Conservation (phyloP, 1,140 invertebrate species). For the Eulimnadia texana region DNA sequence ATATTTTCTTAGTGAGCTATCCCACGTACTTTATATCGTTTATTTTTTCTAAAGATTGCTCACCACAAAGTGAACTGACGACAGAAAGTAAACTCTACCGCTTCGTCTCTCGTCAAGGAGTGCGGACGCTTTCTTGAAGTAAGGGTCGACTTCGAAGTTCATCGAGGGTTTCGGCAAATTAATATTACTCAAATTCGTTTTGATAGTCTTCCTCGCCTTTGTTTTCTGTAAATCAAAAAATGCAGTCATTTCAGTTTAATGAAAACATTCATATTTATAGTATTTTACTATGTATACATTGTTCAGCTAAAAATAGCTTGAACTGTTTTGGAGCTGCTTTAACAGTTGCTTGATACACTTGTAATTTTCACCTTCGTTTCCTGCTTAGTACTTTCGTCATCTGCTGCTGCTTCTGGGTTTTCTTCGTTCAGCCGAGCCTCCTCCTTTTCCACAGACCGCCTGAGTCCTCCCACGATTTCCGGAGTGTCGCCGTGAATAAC, state of each 20-base stretch:
- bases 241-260: too few species aligned
- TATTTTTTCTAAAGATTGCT: not conserved
- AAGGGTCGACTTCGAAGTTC: constrained; percentile 31
- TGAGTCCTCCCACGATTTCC: constrained; percentile 52
- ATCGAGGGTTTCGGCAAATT: constrained; percentile 31
- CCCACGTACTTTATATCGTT: too few species aligned
- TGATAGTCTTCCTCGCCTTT: constrained; percentile 25
- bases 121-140: constrained; percentile 33
- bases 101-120: constrained; percentile 34
- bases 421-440: constrained; percentile 28
- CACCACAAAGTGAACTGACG: constrained; percentile 27
- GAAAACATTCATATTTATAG: too few species aligned
- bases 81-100: constrained; percentile 30
- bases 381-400: constrained; percentile 29
- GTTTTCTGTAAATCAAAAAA: constrained; percentile 17
- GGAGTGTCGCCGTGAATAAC: constrained; percentile 56
- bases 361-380: constrained; percentile 28
- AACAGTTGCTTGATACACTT: too few species aligned
- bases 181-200: constrained; percentile 32
- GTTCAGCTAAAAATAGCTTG: too few species aligned
- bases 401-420: constrained; percentile 27
- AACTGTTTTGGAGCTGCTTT: too few species aligned
- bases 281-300: too few species aligned
- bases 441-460: constrained; percentile 31
- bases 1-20: too few species aligned